These are phyloP conservation scores for Zophobas atratus DNA, from an alignment of 1,140 invertebrate genomes.

Conservation along the genomic window DNA sequence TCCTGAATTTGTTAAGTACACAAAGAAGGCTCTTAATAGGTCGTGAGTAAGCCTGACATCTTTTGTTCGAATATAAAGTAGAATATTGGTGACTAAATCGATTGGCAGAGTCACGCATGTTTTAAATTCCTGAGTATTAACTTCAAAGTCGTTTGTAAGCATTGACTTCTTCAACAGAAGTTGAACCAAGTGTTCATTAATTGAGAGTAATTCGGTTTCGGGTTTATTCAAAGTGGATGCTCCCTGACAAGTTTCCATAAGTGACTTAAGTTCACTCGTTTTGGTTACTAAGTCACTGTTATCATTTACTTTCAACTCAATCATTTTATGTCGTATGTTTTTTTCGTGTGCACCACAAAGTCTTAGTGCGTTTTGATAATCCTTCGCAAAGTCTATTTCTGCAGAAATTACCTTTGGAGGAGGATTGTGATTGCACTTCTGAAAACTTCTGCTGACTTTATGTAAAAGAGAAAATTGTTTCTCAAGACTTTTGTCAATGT, in stretches of 20 bases:
- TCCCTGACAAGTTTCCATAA: neutral
- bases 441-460: slow-evolving; percentile 60
- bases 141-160: neutral
- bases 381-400: slow-evolving; percentile 4
- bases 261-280: slow-evolving; percentile 6
- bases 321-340: neutral
- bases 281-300: neutral
- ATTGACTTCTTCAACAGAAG: slow-evolving; percentile 17
- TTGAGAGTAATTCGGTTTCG: slow-evolving; percentile 48
- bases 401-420: slow-evolving; percentile 46
- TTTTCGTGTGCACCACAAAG: neutral
- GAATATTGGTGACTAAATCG: slow-evolving; percentile 34
- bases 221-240: neutral
- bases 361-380: neutral
- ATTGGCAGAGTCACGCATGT: slow-evolving; percentile 20
- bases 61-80: slow-evolving; percentile 40
- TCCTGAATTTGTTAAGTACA: slow-evolving; percentile 50
- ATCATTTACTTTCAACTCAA: neutral
- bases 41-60: slow-evolving; percentile 54
- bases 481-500: slow-evolving; percentile 57
- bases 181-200: slow-evolving; percentile 54
- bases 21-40: slow-evolving; percentile 50
- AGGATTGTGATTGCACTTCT: slow-evolving; percentile 58
- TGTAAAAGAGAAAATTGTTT: slow-evolving; percentile 57
- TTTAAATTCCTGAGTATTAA: neutral